Evolutionary conservation across 2,888 invertebrate genomes (phyloP).

Genomic region (Clivina fossor): DNA sequence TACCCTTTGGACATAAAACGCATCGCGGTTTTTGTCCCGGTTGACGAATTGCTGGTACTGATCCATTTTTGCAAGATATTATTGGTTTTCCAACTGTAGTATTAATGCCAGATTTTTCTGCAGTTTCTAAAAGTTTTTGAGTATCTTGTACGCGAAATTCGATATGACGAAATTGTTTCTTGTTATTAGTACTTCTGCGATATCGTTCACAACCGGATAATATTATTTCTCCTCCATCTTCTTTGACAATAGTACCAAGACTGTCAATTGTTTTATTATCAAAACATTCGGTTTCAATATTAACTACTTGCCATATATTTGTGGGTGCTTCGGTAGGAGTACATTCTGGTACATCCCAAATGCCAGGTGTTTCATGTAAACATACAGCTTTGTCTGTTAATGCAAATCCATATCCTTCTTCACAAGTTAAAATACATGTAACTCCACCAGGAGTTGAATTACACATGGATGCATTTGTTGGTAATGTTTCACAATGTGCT

Average conservation of each 20-base stretch:
- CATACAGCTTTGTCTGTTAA: conserved; percentile 39
- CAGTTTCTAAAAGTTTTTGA: conserved; percentile 22
- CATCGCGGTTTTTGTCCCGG: conserved; percentile 13
- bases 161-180: conserved; percentile 9
- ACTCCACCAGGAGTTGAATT: conserved; percentile 42
- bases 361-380: conserved; percentile 14
- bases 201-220: conserved; percentile 18
- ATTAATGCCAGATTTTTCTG: conserved; percentile 13
- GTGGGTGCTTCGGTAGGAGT: conserved; percentile 28
- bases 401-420: conserved; percentile 64
- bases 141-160: conserved; percentile 19
- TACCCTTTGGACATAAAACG: conserved; percentile 67
- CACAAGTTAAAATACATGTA: conserved; percentile 60
- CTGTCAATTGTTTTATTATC: conserved; percentile 17
- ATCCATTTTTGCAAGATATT: conserved; percentile 25
- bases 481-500: conserved; percentile 20
- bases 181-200: conserved; percentile 4
- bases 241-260: conserved; percentile 16
- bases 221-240: conserved; percentile 23
- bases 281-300: conserved; percentile 16
- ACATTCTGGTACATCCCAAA: conserved; percentile 32
- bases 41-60: conserved; percentile 18
- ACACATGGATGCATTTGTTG: conserved; percentile 39
- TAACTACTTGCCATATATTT: conserved; percentile 22
- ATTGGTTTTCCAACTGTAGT: conserved; percentile 18